Conservation (phyloP, 2,888 invertebrate species). For the Drosophila aldrichi region DNA sequence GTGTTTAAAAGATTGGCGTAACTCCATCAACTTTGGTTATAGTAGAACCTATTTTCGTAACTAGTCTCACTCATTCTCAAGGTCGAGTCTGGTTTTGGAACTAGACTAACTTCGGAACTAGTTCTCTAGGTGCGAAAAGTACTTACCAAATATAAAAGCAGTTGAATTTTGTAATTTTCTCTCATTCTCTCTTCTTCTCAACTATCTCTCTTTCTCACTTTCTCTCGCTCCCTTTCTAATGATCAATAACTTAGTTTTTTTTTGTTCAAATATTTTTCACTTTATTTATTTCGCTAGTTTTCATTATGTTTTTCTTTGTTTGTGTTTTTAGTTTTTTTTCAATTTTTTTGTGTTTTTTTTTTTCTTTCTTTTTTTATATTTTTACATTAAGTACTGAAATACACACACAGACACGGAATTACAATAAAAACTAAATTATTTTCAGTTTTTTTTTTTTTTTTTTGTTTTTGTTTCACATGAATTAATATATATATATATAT, state of each 20-base stretch:
- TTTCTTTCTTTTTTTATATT: slow-evolving; percentile 35
- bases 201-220: neutral
- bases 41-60: too few species aligned
- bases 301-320: slow-evolving; percentile 69
- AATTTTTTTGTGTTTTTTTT: slow-evolving; percentile 52
- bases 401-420: slow-evolving; percentile 82
- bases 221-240: neutral
- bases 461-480: slow-evolving; percentile 31
- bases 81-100: too few species aligned
- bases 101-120: too few species aligned
- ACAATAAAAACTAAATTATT: slow-evolving; percentile 78
- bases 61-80: too few species aligned
- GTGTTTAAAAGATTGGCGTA: too few species aligned
- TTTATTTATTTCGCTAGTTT: slow-evolving; percentile 80
- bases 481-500: slow-evolving; percentile 15
- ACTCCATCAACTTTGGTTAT: too few species aligned
- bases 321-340: slow-evolving; percentile 61
- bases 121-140: too few species aligned
- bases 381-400: slow-evolving; percentile 79
- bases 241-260: neutral
- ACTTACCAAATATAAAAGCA: too few species aligned
- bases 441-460: slow-evolving; percentile 26
- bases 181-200: too few species aligned
- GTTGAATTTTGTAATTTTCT: too few species aligned
- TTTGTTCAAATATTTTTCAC: slow-evolving; percentile 75